These are phyloP conservation scores for Dromococcyx pavoninus DNA, from an alignment of 2,797 vertebrate genomes.

Conservation along the genomic window DNA sequence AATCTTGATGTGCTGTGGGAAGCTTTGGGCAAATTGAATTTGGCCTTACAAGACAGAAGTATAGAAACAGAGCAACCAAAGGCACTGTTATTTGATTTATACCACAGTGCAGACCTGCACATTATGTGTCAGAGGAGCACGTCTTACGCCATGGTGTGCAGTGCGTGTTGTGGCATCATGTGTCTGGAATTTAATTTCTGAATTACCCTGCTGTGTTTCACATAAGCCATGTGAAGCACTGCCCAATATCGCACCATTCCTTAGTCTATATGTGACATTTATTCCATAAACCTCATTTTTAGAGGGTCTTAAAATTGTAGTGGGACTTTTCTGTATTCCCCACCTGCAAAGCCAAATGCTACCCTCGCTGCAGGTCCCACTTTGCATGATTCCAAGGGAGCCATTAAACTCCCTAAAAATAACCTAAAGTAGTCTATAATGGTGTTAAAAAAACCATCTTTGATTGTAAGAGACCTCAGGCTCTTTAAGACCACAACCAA, in stretches of 20 bases:
- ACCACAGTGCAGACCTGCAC: not conserved
- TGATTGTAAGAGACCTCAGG: conserved; percentile 15
- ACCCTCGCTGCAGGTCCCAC: not conserved
- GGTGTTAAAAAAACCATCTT: not conserved
- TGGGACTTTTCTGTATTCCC: not conserved
- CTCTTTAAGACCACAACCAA: not conserved
- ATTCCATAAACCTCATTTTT: not conserved
- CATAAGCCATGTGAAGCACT: not conserved
- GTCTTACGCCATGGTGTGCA: not conserved
- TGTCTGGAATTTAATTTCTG: not conserved
- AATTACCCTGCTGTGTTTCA: not conserved
- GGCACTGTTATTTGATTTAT: not conserved
- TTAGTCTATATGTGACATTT: not conserved
- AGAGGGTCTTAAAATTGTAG: not conserved
- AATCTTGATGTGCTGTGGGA: not conserved
- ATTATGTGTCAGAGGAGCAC: not conserved
- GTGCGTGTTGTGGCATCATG: accelerated
- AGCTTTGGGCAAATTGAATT: conserved; percentile 6
- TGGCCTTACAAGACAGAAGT: not conserved
- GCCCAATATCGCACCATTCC: not conserved
- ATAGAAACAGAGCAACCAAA: not conserved
- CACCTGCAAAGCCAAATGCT: not conserved
- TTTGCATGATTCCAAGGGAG: not conserved
- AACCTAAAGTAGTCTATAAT: not conserved
- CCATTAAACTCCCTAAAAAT: conserved; percentile 7